Conservation (phyloP, 1,140 invertebrate genomes). For the Orussus abietinus region DNA sequence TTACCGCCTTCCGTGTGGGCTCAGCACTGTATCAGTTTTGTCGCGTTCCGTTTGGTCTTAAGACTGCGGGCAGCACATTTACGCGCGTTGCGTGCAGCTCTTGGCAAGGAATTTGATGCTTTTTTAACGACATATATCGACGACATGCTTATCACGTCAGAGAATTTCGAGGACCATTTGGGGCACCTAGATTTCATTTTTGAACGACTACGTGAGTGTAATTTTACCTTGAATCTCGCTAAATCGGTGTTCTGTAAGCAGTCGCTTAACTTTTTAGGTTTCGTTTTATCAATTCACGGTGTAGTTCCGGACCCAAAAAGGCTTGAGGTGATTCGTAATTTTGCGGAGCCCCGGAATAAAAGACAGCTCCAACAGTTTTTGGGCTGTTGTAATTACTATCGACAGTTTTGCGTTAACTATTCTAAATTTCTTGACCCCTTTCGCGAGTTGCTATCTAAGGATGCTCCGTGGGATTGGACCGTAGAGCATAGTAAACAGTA, state of each 20-base stretch:
- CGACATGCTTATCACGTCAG: too few species aligned
- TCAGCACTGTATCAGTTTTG: constrained; percentile 31
- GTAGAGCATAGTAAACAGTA: neutral
- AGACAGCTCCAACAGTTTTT: constrained; percentile 24
- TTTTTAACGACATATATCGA: too few species aligned
- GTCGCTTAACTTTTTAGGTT: constrained; percentile 17
- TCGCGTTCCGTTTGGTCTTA: constrained; percentile 35
- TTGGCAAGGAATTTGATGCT: too few species aligned
- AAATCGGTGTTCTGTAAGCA: too few species aligned
- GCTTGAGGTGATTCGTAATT: constrained; percentile 16
- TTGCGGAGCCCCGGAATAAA: constrained; percentile 13
- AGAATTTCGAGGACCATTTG: too few species aligned
- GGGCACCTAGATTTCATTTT: too few species aligned
- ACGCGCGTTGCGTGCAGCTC: constrained; percentile 15
- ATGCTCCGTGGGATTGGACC: constrained; percentile 1
- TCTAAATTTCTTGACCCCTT: constrained; percentile 8
- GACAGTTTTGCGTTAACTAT: constrained; percentile 16
- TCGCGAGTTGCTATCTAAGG: neutral
- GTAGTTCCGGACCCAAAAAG: constrained; percentile 11
- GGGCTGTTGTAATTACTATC: constrained; percentile 37
- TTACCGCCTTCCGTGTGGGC: constrained; percentile 35
- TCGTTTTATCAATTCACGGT: constrained; percentile 10
- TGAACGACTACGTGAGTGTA: too few species aligned
- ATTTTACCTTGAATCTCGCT: too few species aligned
- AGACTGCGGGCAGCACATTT: constrained; percentile 36